Conservation (phyloP, 2,888 invertebrate genomes). For the Stenchaetothrips biformis region DNA sequence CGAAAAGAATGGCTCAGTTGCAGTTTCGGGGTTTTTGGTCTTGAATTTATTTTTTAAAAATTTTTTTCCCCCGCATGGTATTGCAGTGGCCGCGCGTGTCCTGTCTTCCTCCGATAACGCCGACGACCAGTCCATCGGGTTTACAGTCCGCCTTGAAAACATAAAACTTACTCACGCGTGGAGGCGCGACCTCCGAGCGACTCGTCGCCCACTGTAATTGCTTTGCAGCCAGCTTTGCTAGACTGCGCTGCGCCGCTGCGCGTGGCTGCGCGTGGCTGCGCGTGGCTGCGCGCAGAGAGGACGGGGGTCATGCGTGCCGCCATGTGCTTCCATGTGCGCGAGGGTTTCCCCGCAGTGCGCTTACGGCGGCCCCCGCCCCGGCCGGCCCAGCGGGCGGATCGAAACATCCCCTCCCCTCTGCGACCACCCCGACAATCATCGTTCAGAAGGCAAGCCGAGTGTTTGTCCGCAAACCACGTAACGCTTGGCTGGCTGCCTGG, state of each 20-base stretch:
- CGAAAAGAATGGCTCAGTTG: too few species aligned
- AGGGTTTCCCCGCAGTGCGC: neutral
- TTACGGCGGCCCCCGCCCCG: neutral
- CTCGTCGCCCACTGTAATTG: neutral
- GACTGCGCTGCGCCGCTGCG: neutral
- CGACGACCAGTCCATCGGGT: too few species aligned
- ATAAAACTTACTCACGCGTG: too few species aligned
- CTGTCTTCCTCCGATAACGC: too few species aligned
- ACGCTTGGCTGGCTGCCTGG: neutral
- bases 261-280: neutral
- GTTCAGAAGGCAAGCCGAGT: neutral
- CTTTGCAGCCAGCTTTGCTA: neutral
- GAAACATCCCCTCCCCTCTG: neutral
- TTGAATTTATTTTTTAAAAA: too few species aligned
- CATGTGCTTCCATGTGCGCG: neutral
- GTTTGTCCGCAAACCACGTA: neutral
- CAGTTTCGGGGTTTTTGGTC: too few species aligned
- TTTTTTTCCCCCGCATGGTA: too few species aligned
- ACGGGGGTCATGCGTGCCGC: neutral
- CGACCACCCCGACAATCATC: too few species aligned
- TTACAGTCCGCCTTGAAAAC: too few species aligned
- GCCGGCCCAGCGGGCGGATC: neutral
- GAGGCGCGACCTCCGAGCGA: too few species aligned
- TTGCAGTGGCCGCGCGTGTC: too few species aligned
- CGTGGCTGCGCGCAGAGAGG: neutral